Evolutionary conservation across 2,797 vertebrate species (phyloP), one percentile per base, ranked within the genome.

Genomic region (Falco novaeseelandiae): DNA sequence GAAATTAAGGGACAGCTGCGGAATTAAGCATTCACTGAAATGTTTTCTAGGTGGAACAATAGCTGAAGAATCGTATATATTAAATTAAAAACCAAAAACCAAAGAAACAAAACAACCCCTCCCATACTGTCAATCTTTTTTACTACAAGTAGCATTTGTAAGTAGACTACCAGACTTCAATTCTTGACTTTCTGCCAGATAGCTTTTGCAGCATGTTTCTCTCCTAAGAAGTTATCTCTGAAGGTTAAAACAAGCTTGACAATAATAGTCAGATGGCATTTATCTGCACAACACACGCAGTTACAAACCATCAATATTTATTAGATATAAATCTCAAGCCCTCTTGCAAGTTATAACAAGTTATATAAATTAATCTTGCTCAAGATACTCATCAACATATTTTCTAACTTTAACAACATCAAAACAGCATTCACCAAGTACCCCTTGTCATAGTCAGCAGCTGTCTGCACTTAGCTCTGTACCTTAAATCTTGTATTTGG

Each of bases 261-360:
- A 95, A 36, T 55, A 94, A 80, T 6, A 94, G 84, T 92, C 84
- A 93, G 70, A 90, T 67, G 67, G 52, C 63, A 77, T 84, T 93
- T 85, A 89, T 92, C 83, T 89, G 88, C 72, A 93, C 91, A 95
- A 93, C 87, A 93, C 93, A 93, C 59, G 90, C 63, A 23, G 83
- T 61, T 95, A 87, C 71, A 89, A 96, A 80, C 74, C 61, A 83
- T 74, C 90, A 93, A 94, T 95, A 95, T 95, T 97, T 96, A 97
- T 92, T 72, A 94, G 78, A 89, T 58, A 95, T 55, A 89, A 81
- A 96, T 74, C 72, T 90, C 81, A 91, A 96, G 63, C 32, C 29
- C 57, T 82, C 88, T 86, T 92, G 51, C 62, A 90, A 85, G 74
- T 81, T 80, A n/a, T 26, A 96, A 89, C 55, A 95, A 94, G 70